Evolutionary conservation across 2,888 invertebrate species (phyloP).

Genomic region (Trachelus troglodyta): DNA sequence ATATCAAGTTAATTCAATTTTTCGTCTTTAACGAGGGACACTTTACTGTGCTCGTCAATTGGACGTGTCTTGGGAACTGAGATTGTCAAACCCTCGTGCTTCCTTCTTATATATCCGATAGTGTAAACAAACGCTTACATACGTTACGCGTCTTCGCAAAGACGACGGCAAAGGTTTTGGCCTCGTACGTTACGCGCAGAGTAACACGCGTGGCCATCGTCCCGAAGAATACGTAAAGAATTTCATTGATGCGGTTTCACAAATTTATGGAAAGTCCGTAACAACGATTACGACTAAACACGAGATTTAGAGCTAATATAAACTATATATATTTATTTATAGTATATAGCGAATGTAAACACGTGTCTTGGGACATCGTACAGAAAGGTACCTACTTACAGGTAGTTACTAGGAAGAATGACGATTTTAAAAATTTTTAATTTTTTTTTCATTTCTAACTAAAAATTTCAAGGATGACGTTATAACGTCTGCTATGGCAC

Average conservation of each 20-base stretch:
- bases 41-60: conserved; percentile 35
- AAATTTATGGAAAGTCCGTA: not conserved
- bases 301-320: not conserved
- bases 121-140: conserved; percentile 60
- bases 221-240: not conserved
- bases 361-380: not conserved
- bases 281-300: not conserved
- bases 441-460: not conserved
- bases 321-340: not conserved
- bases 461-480: not conserved
- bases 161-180: conserved; percentile 49
- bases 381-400: not conserved
- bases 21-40: conserved; percentile 20
- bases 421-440: not conserved
- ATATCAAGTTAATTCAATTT: not conserved
- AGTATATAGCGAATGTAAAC: not conserved
- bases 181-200: conserved; percentile 25
- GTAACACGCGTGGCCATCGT: not conserved
- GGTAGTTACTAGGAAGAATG: not conserved
- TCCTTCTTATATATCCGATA: conserved; percentile 62
- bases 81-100: conserved; percentile 62
- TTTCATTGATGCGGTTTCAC: conserved; percentile 13
- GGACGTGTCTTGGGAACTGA: conserved; percentile 57
- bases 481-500: not conserved
- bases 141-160: conserved; percentile 47